Evolutionary conservation across 2,888 invertebrate species (phyloP).

Genomic region (Ischnus inquisitorius): DNA sequence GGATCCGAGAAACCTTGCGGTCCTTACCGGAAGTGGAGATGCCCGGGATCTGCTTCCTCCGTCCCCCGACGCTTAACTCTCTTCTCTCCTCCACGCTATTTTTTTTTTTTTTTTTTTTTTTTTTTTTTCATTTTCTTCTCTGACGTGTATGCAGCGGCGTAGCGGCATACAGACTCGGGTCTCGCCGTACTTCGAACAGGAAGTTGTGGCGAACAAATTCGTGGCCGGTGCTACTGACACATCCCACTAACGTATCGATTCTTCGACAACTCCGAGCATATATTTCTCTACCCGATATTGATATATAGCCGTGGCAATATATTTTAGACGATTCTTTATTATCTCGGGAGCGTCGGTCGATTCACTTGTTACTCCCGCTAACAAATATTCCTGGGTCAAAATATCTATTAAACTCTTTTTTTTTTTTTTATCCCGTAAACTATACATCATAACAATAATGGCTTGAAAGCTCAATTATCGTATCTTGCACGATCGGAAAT

Average conservation of each 20-base stretch:
- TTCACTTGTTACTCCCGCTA: constrained; percentile 7
- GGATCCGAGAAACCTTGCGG: constrained; percentile 18
- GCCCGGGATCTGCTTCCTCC: neutral
- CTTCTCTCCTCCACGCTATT: neutral
- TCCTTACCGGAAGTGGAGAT: constrained; percentile 11
- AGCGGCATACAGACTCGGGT: constrained; percentile 5
- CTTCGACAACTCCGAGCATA: constrained; percentile 34
- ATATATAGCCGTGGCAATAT: constrained; percentile 2
- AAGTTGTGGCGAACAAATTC: constrained; percentile 51
- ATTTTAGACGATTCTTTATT: constrained; percentile 20
- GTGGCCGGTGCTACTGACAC: constrained; percentile 48
- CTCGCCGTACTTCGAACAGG: constrained; percentile 35
- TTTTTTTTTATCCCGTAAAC: no score
- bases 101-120: constrained; percentile 22
- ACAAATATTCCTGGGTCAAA: neutral
- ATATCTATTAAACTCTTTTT: neutral
- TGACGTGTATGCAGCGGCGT: constrained; percentile 35
- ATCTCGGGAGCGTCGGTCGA: neutral
- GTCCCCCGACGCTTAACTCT: neutral
- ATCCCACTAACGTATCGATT: constrained; percentile 48
- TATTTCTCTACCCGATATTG: constrained; percentile 18
- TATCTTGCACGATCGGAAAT: no score
- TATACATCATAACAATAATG: no score
- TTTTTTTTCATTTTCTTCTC: constrained; percentile 33
- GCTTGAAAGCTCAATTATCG: no score